Evolutionary conservation across 1,140 invertebrate genomes (phyloP).

Genomic region (Pseudomyrmex concolor): DNA sequence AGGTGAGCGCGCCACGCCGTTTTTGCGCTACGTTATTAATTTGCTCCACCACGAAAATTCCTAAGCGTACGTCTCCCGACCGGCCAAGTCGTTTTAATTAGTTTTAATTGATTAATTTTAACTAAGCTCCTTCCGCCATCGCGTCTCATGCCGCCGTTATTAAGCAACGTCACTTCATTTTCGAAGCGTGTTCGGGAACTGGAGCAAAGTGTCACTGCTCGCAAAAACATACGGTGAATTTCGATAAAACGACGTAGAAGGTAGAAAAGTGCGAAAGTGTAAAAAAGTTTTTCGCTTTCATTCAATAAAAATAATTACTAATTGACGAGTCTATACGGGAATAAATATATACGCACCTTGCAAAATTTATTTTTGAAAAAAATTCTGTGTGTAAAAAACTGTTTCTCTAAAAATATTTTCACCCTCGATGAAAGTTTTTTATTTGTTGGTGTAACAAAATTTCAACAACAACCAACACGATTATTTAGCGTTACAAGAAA

Average conservation of each 20-base stretch:
- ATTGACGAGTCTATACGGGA: background rate
- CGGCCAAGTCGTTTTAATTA: slow-evolving; percentile 57
- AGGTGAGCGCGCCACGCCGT: slow-evolving; percentile 64
- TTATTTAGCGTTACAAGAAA: background rate
- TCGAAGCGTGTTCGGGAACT: slow-evolving; percentile 40
- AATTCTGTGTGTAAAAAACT: background rate
- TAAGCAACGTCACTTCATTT: slow-evolving; percentile 55
- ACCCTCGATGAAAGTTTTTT: background rate
- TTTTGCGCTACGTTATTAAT: slow-evolving; percentile 77
- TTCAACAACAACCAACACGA: background rate
- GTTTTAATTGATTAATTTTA: slow-evolving; percentile 58
- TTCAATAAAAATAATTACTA: background rate
- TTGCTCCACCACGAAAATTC: slow-evolving; percentile 65
- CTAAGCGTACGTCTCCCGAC: slow-evolving; percentile 27
- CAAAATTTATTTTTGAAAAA: background rate
- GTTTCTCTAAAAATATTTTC: background rate
- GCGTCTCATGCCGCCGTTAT: background rate
- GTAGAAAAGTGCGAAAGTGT: background rate
- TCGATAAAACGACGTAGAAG: slow-evolving; percentile 11
- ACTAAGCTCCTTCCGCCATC: slow-evolving; percentile 28
- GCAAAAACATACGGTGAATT: slow-evolving; percentile 32
- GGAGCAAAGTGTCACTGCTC: slow-evolving; percentile 32
- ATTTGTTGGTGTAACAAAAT: background rate
- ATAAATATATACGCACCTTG: background rate
- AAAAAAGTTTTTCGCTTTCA: slow-evolving; percentile 8